These are phyloP conservation scores for Drosophila oshimai DNA, from an alignment of 1,140 invertebrate species.

Conservation along the genomic window DNA sequence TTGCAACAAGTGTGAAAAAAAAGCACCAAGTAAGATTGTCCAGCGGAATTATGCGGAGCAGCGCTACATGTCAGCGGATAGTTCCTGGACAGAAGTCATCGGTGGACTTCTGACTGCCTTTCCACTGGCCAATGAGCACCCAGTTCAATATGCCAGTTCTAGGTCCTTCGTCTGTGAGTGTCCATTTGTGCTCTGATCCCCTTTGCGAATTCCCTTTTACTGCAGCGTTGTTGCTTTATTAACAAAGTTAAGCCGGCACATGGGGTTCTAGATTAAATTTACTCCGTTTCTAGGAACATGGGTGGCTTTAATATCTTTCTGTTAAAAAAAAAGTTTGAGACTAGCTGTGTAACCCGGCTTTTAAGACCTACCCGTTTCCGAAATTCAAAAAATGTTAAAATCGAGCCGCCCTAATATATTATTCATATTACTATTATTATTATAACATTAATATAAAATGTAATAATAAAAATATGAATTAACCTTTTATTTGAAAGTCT, in stretches of 20 bases:
- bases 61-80: neutral
- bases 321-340: too few species aligned
- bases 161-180: neutral
- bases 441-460: too few species aligned
- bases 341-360: too few species aligned
- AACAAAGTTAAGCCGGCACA: conserved; percentile 43
- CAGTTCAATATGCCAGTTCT: conserved; percentile 14
- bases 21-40: conserved; percentile 72
- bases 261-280: conserved; percentile 19
- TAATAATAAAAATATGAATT: too few species aligned
- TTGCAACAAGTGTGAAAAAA: conserved; percentile 64
- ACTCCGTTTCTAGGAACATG: conserved; percentile 14
- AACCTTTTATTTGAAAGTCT: too few species aligned
- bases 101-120: conserved; percentile 52
- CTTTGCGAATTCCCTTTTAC: conserved; percentile 50
- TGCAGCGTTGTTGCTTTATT: conserved; percentile 29
- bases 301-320: too few species aligned
- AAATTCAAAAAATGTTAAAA: too few species aligned
- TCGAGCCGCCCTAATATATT: too few species aligned
- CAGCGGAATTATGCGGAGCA: neutral
- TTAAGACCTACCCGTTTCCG: too few species aligned
- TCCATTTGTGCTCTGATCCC: conserved; percentile 47
- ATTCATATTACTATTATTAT: too few species aligned
- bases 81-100: conserved; percentile 44
- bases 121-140: conserved; percentile 40